Base-by-base conservation (phyloP, 2,113 vertebrate genomes). In the Saiga tatarica region DNA sequence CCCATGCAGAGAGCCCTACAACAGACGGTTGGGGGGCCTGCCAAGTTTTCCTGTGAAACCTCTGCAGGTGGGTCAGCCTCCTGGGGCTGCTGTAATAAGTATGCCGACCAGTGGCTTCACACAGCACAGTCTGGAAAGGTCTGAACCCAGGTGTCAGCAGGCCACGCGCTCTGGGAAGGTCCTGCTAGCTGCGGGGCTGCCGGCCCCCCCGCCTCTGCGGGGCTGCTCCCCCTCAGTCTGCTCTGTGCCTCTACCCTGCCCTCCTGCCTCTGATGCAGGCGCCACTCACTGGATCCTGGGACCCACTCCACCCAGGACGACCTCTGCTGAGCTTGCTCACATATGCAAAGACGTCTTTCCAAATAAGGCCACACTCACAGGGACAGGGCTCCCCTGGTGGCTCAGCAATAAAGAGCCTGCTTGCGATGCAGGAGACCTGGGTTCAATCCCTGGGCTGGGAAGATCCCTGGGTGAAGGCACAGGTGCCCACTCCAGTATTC, bases 1-100 rank as follows among this genome's bases (percentile, higher is more conserved):
- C 4, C 36, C 1, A 15, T 2, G 23, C 1, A 0, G 3, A 30
- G 33, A 10, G 28, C 1, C 33, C 76, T 12, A 6, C 5, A 21
- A 2, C 21, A 53, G 74, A 47, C 15, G 0, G 26, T 0, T 5
- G 3, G 25, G 36, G 36, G 5, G 16, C 45, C 23, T 11, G 15
- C 28, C 21, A 42, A 26, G 33, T 2, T 0, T 25, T 23, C 15
- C 25, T 1, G 23, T 1, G 15, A 33, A 59, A 7, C 23, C 11
- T 60, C 2, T 64, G 45, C 26, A 57, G 47, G 5, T 5, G 13
- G 0, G 0, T 1, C 36, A 8, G 67, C 30, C 21, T 36, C 64
- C n/a, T 0, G 1, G 13, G 25, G 21, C 39, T 42, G 55, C 76
- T n/a, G 19, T 1, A 19, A 6, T n/a, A 11, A n/a, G 47, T 6